phyloP scores from a whole-genome alignment of 2,797 vertebrate species.

The Serranus cabrilla region DNA sequence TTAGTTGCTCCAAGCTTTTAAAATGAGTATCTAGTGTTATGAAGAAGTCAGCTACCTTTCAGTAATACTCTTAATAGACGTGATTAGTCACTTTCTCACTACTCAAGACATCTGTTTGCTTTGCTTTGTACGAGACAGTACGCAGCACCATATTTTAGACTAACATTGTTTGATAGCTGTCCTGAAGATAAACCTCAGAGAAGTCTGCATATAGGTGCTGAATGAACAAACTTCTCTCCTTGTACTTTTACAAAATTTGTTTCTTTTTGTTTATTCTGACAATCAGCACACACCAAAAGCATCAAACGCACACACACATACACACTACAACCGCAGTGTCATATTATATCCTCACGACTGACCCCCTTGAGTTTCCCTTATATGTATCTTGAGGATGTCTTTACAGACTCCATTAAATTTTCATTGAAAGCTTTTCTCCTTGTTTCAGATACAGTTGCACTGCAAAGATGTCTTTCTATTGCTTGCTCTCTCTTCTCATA shows the following conservation, averaged over 20 bases:
- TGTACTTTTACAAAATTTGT: conserved; percentile 49
- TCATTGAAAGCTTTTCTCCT: conserved; percentile 55
- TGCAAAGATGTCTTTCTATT: conserved; percentile 82
- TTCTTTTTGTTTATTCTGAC: conserved; percentile 69
- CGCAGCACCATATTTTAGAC: conserved; percentile 42
- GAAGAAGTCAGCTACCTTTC: conserved; percentile 29
- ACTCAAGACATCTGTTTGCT: conserved; percentile 3
- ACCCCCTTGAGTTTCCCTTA: conserved; percentile 31
- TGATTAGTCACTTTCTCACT: conserved; percentile 23
- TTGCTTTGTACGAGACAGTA: conserved; percentile 23
- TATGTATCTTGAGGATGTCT: conserved; percentile 30
- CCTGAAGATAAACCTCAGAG: conserved; percentile 66
- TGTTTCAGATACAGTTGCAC: conserved; percentile 73
- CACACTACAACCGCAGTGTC: conserved; percentile 37
- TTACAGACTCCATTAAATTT: conserved; percentile 29
- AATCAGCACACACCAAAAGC: conserved; percentile 79
- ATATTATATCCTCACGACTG: conserved; percentile 29
- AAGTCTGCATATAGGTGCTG: conserved; percentile 78
- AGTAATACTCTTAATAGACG: conserved; percentile 20
- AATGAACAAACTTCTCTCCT: conserved; percentile 68
- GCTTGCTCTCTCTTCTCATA: conserved; percentile 77
- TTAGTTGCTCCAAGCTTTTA: conserved; percentile 14
- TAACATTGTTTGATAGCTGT: conserved; percentile 30
- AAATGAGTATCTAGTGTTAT: conserved; percentile 1
- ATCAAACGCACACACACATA: conserved; percentile 33